phyloP scores from a whole-genome alignment of 2,888 invertebrate genomes.

The Chironomus riparius region DNA sequence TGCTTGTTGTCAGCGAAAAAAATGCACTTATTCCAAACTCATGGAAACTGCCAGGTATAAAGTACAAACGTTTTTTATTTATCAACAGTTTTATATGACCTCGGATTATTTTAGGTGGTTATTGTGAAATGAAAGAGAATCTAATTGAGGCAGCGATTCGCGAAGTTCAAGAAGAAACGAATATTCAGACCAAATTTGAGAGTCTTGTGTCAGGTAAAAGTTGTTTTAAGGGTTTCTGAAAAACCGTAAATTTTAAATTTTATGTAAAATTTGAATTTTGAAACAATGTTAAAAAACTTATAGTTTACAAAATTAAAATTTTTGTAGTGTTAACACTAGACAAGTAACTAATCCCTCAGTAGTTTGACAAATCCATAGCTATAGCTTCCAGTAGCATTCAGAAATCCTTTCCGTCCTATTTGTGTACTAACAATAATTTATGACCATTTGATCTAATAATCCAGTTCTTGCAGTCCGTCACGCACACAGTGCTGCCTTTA shows the following conservation, averaged over 20 bases:
- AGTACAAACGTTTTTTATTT: slow-evolving; percentile 52
- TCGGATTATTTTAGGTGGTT: neutral
- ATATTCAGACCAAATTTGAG: slow-evolving; percentile 64
- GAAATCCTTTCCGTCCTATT: too few species aligned
- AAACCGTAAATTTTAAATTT: neutral
- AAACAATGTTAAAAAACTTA: neutral
- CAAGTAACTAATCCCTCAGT: too few species aligned
- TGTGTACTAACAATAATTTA: neutral
- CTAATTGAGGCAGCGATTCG: slow-evolving; percentile 70
- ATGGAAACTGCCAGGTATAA: slow-evolving; percentile 91
- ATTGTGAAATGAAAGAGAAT: slow-evolving; percentile 51
- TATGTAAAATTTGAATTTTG: too few species aligned
- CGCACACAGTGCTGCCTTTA: slow-evolving; percentile 63
- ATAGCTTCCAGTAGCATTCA: too few species aligned
- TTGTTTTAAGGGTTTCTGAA: neutral
- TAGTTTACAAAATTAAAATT: too few species aligned
- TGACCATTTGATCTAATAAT: neutral
- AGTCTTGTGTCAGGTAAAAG: slow-evolving; percentile 48
- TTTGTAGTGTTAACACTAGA: too few species aligned
- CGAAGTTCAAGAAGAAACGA: slow-evolving; percentile 88
- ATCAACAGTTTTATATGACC: neutral
- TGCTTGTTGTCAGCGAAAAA: slow-evolving; percentile 74
- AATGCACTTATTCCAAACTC: slow-evolving; percentile 41
- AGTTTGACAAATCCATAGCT: too few species aligned
- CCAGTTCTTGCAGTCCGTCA: slow-evolving; percentile 55